A percentile compares a stretch with the other conserved stretches of the same genome.
Evolutionary conservation across 64 coral and sea anemone genomes (phyloP).

Genomic region (Cladopsammia gracilis): DNA sequence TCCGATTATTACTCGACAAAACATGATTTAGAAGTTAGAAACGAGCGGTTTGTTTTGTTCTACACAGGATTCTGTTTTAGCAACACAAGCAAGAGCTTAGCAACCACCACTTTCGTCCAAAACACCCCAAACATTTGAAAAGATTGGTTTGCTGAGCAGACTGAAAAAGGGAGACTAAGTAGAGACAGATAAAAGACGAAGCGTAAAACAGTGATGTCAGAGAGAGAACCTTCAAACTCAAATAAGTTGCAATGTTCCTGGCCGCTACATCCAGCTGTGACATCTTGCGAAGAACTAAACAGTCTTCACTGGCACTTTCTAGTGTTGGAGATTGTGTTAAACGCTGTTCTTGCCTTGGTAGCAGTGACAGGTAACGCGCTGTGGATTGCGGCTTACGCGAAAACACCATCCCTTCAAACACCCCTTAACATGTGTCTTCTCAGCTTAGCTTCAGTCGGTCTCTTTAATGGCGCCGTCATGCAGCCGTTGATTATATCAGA

Average conservation of each 20-base stretch:
- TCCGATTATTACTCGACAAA: no score
- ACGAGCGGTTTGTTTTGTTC: neutral
- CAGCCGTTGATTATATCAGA: slow-evolving; percentile 38
- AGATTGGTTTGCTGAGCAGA: neutral
- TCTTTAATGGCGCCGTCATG: slow-evolving; percentile 32
- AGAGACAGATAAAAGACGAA: neutral
- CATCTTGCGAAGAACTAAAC: neutral
- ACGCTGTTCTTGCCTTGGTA: neutral
- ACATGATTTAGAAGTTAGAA: neutral
- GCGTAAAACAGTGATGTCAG: no score
- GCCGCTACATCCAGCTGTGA: slow-evolving; percentile 4
- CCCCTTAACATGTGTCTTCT: slow-evolving; percentile 36
- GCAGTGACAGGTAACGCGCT: slow-evolving; percentile 6
- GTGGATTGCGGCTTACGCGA: slow-evolving; percentile 27
- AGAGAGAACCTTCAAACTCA: neutral
- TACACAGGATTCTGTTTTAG: neutral
- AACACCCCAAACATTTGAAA: neutral
- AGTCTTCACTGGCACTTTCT: neutral
- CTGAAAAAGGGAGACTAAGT: neutral
- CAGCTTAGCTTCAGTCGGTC: slow-evolving; percentile 27
- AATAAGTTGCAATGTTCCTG: slow-evolving; percentile 7
- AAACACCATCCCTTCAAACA: slow-evolving; percentile 17
- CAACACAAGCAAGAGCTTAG: neutral
- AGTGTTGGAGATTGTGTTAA: neutral
- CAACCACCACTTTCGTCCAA: neutral